Evolutionary conservation across 1,140 invertebrate genomes (phyloP).

Genomic region (Euwallacea similis): DNA sequence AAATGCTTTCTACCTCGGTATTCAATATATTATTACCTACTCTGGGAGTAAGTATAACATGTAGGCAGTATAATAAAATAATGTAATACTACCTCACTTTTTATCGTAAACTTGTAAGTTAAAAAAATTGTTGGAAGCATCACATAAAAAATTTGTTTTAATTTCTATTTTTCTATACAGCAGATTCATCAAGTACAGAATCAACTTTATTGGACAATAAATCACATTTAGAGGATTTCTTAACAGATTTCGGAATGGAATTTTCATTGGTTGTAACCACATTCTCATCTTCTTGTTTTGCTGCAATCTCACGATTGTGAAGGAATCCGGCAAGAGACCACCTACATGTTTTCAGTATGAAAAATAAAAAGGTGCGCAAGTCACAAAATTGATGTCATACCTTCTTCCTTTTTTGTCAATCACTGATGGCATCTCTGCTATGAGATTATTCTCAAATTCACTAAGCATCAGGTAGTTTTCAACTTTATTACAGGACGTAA

Average conservation of each 20-base stretch:
- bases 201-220: constrained; percentile 62
- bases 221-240: constrained; percentile 44
- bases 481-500: constrained; percentile 86
- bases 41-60: too few species aligned
- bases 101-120: too few species aligned
- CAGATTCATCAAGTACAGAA: constrained; percentile 73
- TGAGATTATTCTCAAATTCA: constrained; percentile 85
- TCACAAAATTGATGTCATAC: constrained; percentile 39
- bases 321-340: constrained; percentile 65
- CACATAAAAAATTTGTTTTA: too few species aligned
- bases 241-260: constrained; percentile 35
- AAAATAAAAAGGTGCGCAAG: too few species aligned
- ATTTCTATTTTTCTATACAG: too few species aligned
- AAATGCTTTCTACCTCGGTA: too few species aligned
- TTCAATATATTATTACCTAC: too few species aligned
- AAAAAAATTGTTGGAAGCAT: too few species aligned
- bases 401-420: constrained; percentile 66
- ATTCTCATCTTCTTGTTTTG: constrained; percentile 42
- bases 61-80: too few species aligned
- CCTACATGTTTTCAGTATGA: neutral
- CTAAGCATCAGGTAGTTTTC: constrained; percentile 86
- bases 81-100: too few species aligned
- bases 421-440: constrained; percentile 73
- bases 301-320: constrained; percentile 6
- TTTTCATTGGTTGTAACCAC: constrained; percentile 40